Conservation (phyloP, 2,113 vertebrate species). For the Vulpes vulpes region DNA sequence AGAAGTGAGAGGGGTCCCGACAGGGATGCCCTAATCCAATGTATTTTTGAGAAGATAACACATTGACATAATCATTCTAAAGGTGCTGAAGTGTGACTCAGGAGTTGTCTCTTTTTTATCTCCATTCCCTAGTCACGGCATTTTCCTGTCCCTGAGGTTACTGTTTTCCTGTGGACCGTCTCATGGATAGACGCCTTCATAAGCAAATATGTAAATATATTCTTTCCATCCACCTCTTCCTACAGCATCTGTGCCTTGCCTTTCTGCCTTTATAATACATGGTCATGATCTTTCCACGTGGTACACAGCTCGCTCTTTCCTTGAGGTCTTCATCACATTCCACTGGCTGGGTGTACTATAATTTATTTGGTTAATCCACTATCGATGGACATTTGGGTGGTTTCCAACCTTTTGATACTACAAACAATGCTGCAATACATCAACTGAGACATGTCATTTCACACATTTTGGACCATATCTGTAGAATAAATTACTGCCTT, state of each 20-base stretch:
- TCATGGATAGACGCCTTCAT: not conserved
- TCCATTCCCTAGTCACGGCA: not conserved
- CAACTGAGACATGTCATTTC: not conserved
- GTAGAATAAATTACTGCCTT: conserved; percentile 3
- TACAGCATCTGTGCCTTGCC: not conserved
- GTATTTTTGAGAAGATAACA: not conserved
- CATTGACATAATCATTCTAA: not conserved
- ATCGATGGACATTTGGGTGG: not conserved
- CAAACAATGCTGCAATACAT: not conserved
- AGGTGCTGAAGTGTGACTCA: not conserved
- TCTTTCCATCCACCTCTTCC: not conserved
- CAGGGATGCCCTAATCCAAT: not conserved
- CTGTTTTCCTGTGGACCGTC: not conserved
- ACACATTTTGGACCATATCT: not conserved
- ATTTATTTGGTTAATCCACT: not conserved
- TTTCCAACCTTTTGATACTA: conserved; percentile 8
- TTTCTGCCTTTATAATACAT: not conserved
- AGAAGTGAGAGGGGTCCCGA: too few species aligned
- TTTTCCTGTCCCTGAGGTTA: not conserved
- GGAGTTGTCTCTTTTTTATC: not conserved
- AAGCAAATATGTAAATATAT: not conserved
- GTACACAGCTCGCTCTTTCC: not conserved
- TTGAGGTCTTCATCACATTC: not conserved
- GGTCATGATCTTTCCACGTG: not conserved
- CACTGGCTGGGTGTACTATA: not conserved